Evolutionary conservation across 2,797 vertebrate genomes (phyloP), one percentile per base, ranked within the genome.

Genomic region (Helicolenus hilgendorfi): DNA sequence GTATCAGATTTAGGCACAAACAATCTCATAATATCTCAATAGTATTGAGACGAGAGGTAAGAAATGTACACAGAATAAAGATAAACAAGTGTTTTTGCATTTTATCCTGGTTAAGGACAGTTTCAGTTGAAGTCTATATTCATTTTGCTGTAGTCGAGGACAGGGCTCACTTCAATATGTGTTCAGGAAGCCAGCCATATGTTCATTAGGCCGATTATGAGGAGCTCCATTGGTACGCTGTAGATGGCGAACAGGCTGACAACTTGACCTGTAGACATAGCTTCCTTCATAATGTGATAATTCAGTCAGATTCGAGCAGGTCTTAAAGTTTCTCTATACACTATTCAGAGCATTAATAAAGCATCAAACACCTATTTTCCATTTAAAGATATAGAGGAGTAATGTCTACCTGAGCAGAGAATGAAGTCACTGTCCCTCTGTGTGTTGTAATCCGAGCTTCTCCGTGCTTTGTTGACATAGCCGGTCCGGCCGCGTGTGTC

Each of bases 131-230:
- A 41, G 38, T 41, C n/a, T 75, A 20, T 35, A 72, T 85, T 56
- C 3, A 60, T 49, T 65, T 75, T 10, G n/a, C 59, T 63, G 55
- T 33, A 29, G 41, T 22, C 4, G 36, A 38, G 11, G 72, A 53
- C 31, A 26, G 26, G 49, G 29, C 55, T 77, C 2, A 22, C 14
- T 68, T 38, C 55, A 64, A 63, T 62, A 35, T 79, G 62, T 70
- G 11, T 14, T 53, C 68, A 85, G 65, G 20, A 26, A 33, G 79
- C 26, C 29, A 53, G 14, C 72, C 22, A 38, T 70, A 26, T 72
- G 60, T 83, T 86, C 60, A 86, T 86, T 64, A 73, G 26, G 18
- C 55, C 59, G 33, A 27, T 68, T 38, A 49, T n/a, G 22, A 77
- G 38, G 64, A 49, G 49, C 33, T 73, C n/a, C 3, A 11, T 36